Conservation (phyloP, 2,113 vertebrate genomes). For the Scortum barcoo region DNA sequence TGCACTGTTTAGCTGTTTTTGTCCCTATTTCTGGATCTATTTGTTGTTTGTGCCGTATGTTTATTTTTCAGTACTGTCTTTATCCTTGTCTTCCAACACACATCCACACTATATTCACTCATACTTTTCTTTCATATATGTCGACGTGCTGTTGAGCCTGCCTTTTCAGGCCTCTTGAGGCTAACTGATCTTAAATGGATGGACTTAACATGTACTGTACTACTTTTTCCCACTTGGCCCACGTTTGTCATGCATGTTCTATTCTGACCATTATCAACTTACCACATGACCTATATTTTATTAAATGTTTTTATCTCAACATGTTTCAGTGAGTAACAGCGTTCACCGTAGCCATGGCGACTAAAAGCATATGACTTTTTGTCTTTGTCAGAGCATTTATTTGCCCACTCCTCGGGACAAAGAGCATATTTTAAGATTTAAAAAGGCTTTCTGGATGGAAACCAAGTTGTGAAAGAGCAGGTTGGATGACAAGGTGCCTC, state of each 20-base stretch:
- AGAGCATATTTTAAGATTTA: conserved; percentile 26
- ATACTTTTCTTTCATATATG: background rate
- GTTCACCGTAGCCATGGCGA: conserved; percentile 41
- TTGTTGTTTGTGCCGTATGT: too few species aligned
- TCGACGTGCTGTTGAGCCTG: background rate
- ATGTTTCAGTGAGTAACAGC: background rate
- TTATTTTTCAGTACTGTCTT: background rate
- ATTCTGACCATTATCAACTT: conserved; percentile 9
- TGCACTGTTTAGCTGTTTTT: background rate
- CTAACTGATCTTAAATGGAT: conserved; percentile 12
- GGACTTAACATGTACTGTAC: conserved; percentile 21
- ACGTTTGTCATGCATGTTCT: conserved; percentile 6
- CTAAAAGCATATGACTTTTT: conserved; percentile 61
- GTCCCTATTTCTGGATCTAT: background rate
- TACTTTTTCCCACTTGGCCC: conserved; percentile 5
- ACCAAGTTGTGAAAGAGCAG: background rate
- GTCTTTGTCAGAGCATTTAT: conserved; percentile 31
- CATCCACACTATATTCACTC: background rate
- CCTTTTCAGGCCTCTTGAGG: background rate
- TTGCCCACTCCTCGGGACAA: conserved; percentile 23
- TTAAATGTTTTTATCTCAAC: background rate
- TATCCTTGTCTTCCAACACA: background rate
- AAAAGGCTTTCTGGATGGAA: conserved; percentile 9
- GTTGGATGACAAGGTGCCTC: background rate
- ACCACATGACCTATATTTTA: conserved; percentile 16